These are phyloP conservation scores for Sminthurinus signatus DNA, from an alignment of 1,140 invertebrate species.

Conservation along the genomic window DNA sequence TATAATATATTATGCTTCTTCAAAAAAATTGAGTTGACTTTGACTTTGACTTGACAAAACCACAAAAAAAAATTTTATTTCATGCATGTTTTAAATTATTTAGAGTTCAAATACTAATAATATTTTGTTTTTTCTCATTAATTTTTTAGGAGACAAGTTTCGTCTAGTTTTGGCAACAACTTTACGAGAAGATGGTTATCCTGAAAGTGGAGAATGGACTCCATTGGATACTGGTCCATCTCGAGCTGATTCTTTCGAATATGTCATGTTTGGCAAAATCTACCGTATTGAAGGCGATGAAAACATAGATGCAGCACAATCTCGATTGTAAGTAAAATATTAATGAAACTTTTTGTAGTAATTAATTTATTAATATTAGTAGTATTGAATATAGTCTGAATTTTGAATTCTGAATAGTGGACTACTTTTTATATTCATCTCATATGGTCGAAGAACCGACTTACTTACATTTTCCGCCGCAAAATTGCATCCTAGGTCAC, in stretches of 20 bases:
- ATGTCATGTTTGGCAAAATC: constrained; percentile 99
- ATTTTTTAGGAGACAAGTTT: constrained; percentile 74
- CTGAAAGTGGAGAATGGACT: constrained; percentile 91
- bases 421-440: too few relatives aligned
- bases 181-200: constrained; percentile 90
- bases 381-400: too few relatives aligned
- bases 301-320: constrained; percentile 73
- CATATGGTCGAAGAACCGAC: too few relatives aligned
- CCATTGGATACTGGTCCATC: constrained; percentile 71
- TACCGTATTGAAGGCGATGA: constrained; percentile 98
- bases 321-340: constrained; percentile 70
- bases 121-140: too few relatives aligned
- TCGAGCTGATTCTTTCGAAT: constrained; percentile 93
- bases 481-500: too few relatives aligned
- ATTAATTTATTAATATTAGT: too few relatives aligned
- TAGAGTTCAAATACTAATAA: background rate
- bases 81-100: background rate
- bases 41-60: too few relatives aligned
- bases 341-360: too few relatives aligned
- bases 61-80: too few relatives aligned
- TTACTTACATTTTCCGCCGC: too few relatives aligned
- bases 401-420: too few relatives aligned
- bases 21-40: too few relatives aligned
- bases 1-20: background rate
- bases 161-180: constrained; percentile 91